Evolutionary conservation across 2,888 invertebrate species (phyloP).

Genomic region (Ischnus inquisitorius): DNA sequence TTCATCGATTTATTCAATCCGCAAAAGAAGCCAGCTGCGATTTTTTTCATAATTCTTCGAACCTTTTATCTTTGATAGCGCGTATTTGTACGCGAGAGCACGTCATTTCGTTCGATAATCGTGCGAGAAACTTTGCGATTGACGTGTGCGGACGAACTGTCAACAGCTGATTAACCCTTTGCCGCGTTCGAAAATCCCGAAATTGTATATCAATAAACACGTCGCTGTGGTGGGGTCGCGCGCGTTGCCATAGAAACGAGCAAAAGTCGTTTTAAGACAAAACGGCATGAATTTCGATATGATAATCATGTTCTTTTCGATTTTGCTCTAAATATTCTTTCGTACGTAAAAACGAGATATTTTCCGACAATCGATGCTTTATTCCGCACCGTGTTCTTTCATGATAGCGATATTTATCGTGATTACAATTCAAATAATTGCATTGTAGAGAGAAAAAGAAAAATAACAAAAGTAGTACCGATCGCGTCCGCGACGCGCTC

Average conservation of each 20-base stretch:
- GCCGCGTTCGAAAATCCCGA: not conserved
- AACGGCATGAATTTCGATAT: not conserved
- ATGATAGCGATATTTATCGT: not conserved
- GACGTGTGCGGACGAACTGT: slow-evolving; percentile 19
- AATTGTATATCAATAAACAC: not conserved
- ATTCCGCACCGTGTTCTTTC: not conserved
- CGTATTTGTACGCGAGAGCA: not conserved
- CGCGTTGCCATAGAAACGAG: slow-evolving; percentile 48
- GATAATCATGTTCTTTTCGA: not conserved
- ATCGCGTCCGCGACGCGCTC: slow-evolving; percentile 4
- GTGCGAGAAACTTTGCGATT: not conserved
- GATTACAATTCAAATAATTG: not conserved
- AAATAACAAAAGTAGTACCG: slow-evolving; percentile 28
- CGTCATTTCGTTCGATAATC: not conserved
- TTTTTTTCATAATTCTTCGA: no score
- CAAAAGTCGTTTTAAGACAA: not conserved
- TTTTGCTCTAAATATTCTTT: not conserved
- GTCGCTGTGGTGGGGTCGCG: not conserved
- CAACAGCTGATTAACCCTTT: slow-evolving; percentile 47
- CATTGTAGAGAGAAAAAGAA: not conserved
- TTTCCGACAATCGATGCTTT: not conserved
- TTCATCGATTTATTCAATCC: slow-evolving; percentile 9
- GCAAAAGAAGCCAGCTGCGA: not conserved
- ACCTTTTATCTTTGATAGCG: not conserved
- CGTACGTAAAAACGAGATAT: not conserved